Conservation (phyloP, 2,113 vertebrate genomes). For the Semnornis frantzii region DNA sequence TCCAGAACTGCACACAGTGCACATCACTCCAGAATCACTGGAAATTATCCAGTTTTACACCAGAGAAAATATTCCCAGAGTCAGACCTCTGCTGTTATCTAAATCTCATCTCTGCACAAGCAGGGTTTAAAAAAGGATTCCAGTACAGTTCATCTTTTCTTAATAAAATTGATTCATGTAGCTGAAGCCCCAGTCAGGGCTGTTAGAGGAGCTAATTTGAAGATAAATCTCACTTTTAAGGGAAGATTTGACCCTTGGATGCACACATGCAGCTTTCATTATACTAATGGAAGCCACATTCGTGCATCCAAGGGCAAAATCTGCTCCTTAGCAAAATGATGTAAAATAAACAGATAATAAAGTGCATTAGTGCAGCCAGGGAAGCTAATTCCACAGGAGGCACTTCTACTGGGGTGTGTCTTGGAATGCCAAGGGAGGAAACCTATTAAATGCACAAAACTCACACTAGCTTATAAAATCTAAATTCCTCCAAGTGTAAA, state of each 20-base stretch:
- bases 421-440: not conserved
- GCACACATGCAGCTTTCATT: constrained; percentile 48
- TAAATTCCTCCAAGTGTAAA: not conserved
- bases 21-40: not conserved
- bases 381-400: not conserved
- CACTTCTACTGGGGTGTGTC: not conserved
- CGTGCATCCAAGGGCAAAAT: not conserved
- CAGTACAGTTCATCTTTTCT: constrained; percentile 35
- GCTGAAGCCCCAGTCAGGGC: constrained; percentile 11
- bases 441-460: not conserved
- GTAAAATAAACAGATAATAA: constrained; percentile 57
- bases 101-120: constrained; percentile 20
- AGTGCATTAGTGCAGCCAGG: constrained; percentile 1
- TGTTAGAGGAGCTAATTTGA: constrained; percentile 58
- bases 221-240: constrained; percentile 64
- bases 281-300: constrained; percentile 53
- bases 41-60: constrained; percentile 2
- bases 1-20: too few species aligned
- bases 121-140: constrained; percentile 35
- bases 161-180: constrained; percentile 55
- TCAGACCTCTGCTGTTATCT: constrained; percentile 16
- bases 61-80: constrained; percentile 3
- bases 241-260: constrained; percentile 43
- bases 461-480: not conserved
- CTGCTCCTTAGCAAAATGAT: constrained; percentile 14